A percentile compares a stretch with the other conserved stretches of the same genome.
Conservation (phyloP, 2,888 invertebrate species). For the Lasius platythorax region DNA sequence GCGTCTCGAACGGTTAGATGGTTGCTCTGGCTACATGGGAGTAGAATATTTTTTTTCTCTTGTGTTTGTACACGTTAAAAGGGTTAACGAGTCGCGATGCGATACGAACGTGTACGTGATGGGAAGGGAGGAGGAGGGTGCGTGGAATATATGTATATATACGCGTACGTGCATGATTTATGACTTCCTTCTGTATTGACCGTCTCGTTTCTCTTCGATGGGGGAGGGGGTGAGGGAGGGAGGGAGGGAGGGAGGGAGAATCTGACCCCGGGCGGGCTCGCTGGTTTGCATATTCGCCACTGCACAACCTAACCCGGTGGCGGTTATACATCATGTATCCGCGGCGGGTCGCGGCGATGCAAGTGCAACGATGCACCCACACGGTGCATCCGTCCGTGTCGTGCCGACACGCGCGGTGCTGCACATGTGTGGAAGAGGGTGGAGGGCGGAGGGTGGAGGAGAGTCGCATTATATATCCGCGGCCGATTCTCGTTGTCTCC, state of each 20-base stretch:
- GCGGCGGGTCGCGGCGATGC: conserved; percentile 64
- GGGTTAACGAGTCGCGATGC: conserved; percentile 62
- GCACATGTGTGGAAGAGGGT: conserved; percentile 19
- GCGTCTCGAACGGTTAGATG: conserved; percentile 1
- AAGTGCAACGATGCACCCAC: conserved; percentile 73
- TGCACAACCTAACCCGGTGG: conserved; percentile 80
- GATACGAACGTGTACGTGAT: conserved; percentile 43
- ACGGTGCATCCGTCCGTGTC: conserved; percentile 53
- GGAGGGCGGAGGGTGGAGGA: conserved; percentile 1
- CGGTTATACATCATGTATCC: conserved; percentile 82
- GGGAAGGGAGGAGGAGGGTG: background rate
- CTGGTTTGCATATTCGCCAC: conserved; percentile 83
- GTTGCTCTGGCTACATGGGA: background rate
- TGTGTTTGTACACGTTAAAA: conserved; percentile 28
- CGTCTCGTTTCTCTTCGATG: conserved; percentile 68
- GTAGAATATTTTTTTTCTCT: background rate
- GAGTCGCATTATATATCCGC: conserved; percentile 17
- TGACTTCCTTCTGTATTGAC: conserved; percentile 74
- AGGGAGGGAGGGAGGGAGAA: conserved; percentile 71
- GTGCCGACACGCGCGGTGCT: conserved; percentile 29
- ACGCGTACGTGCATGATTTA: conserved; percentile 78
- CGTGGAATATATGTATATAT: conserved; percentile 35
- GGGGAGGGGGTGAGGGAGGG: conserved; percentile 61
- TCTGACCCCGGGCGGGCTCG: conserved; percentile 77
- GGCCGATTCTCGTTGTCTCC: conserved; percentile 59